phyloP scores from a whole-genome alignment of 2,113 vertebrate species.

The Otus sunia region DNA sequence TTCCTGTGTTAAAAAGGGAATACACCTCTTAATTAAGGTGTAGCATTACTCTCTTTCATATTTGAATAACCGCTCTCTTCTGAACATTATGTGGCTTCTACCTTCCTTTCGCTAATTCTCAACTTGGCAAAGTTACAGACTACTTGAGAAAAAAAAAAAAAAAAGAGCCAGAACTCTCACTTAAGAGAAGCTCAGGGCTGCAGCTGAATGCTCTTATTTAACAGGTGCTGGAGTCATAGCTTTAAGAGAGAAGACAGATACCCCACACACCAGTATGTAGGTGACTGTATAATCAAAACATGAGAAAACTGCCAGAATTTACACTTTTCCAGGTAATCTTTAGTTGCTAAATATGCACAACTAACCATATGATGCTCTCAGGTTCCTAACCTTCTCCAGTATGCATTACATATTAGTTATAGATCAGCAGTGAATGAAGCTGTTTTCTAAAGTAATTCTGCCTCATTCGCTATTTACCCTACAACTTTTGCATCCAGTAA shows the following conservation, averaged over 20 bases:
- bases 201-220: not conserved
- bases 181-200: not conserved
- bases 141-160: not conserved
- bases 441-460: not conserved
- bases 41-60: not conserved
- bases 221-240: not conserved
- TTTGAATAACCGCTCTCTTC: not conserved
- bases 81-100: not conserved
- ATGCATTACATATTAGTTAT: not conserved
- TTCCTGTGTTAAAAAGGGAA: not conserved
- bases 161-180: not conserved
- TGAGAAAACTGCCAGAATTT: not conserved
- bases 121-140: not conserved
- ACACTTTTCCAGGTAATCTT: not conserved
- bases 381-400: not conserved
- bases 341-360: not conserved
- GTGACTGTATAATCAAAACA: not conserved
- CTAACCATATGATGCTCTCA: not conserved
- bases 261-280: not conserved
- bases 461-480: fast-evolving
- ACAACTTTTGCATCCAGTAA: not conserved
- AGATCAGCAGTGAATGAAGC: not conserved
- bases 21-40: not conserved
- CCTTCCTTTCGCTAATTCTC: not conserved
- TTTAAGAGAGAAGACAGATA: not conserved